A percentile compares a stretch with the other conserved stretches of the same genome.
These are phyloP conservation scores for Apeltes quadracus DNA, from an alignment of 2,113 vertebrate species.

Conservation along the genomic window DNA sequence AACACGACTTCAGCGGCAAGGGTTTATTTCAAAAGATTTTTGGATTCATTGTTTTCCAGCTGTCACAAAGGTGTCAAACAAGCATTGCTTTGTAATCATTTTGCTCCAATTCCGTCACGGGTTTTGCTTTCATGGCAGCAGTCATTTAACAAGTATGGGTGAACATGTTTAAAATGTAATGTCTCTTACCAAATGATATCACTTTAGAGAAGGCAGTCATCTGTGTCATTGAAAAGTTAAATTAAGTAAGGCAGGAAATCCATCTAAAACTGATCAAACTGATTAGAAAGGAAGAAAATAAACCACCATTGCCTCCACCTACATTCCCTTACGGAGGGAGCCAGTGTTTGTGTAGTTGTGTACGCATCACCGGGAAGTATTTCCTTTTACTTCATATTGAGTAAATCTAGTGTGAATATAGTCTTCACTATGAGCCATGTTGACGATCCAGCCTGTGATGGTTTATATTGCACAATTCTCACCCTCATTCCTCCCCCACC, in stretches of 20 bases:
- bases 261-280: constrained; percentile 27
- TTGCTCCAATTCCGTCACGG: constrained; percentile 26
- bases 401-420: neutral
- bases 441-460: constrained; percentile 12
- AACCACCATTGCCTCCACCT: constrained; percentile 13
- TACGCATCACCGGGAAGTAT: constrained; percentile 9
- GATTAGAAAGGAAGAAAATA: constrained; percentile 29
- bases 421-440: constrained; percentile 13
- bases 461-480: constrained; percentile 20
- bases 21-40: constrained; percentile 7
- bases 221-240: constrained; percentile 50
- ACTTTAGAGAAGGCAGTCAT: constrained; percentile 45
- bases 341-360: neutral
- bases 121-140: constrained; percentile 35
- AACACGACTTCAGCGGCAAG: neutral
- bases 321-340: neutral
- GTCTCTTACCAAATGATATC: constrained; percentile 48
- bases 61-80: constrained; percentile 34
- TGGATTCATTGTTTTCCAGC: constrained; percentile 16
- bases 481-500: constrained; percentile 14
- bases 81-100: constrained; percentile 28
- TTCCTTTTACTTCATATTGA: neutral
- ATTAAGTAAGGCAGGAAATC: constrained; percentile 40
- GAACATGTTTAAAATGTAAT: constrained; percentile 39
- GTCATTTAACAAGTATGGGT: constrained; percentile 48